Evolutionary conservation across 2,113 vertebrate species (phyloP), one percentile per base, ranked within the genome.

Genomic region (Caranx ignobilis): DNA sequence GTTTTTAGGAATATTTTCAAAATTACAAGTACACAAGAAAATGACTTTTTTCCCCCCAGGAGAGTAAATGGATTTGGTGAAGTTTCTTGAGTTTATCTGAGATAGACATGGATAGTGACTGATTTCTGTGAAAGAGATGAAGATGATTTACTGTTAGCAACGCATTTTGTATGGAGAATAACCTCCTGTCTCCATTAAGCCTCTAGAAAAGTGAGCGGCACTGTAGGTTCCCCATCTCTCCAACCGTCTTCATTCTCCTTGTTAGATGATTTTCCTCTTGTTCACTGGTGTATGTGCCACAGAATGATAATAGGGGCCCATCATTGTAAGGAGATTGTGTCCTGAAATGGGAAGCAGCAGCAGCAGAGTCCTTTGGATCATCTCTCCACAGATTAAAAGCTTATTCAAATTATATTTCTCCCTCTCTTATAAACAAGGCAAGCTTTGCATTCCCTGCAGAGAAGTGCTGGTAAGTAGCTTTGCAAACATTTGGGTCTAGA

Each of bases 361-460:
- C 83, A 81, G 83, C 83, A 39, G 80, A 91, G 71, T 89, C 89
- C 83, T 90, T 88, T 86, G 87, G 90, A 91, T 90, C 87, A 88
- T 91, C 89, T 91, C 87, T 79, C 79, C 61, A 59, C 90, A 93
- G 93, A 94, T 94, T 91, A 92, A 92, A 94, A 91, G 90, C 90
- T 93, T 91, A 92, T 94, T 93, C 82, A 93, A 93, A 93, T 91
- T 50, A 90, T 87, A 82, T 87, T 90, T 87, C 84, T 84, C 68
- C 74, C 70, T 82, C 82, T 83, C 90, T 74, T 77, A 88, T 84
- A 91, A 91, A 91, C 88, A 90, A 89, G 82, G 83, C 62, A 6
- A 85, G 86, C 79, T 81, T 81, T 74, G 54, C 79, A 81, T 87
- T 89, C 88, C 88, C 89, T 59, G 82, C 82, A 85, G 89, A 89